Evolutionary conservation across 1,140 invertebrate genomes (phyloP).

Genomic region (Bombyx mandarina): DNA sequence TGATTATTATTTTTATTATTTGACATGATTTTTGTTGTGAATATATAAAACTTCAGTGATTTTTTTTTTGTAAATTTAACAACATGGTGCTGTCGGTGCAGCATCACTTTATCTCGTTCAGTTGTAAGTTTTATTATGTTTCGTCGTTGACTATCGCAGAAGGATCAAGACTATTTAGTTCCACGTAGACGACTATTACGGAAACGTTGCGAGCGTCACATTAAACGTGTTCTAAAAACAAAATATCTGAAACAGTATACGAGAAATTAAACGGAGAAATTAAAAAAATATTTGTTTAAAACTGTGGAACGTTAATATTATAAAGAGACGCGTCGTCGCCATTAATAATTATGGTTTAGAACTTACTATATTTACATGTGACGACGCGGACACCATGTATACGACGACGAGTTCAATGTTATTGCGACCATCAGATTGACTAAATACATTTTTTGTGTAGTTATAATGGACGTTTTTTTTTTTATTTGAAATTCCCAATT

Average conservation of each 20-base stretch:
- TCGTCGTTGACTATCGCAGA: constrained; percentile 13
- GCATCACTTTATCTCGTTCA: constrained; percentile 48
- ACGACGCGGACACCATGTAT: constrained; percentile 59
- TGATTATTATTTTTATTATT: constrained; percentile 13
- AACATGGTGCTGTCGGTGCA: constrained; percentile 41
- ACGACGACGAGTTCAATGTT: constrained; percentile 64
- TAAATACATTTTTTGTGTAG: constrained; percentile 69
- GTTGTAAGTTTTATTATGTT: constrained; percentile 31
- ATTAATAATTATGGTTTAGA: background rate
- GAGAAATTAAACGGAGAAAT: constrained; percentile 18
- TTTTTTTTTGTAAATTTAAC: constrained; percentile 14
- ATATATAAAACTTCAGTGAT: constrained; percentile 44
- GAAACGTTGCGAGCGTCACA: constrained; percentile 48
- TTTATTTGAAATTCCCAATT: constrained; percentile 6
- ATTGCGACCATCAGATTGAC: constrained; percentile 64
- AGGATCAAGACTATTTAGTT: constrained; percentile 21
- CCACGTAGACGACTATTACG: constrained; percentile 37
- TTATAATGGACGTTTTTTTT: constrained; percentile 44
- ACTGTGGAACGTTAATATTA: constrained; percentile 37
- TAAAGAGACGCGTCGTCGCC: constrained; percentile 28
- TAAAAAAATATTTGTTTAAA: constrained; percentile 42
- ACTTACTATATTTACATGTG: background rate
- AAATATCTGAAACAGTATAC: constrained; percentile 69
- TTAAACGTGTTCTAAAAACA: constrained; percentile 62
- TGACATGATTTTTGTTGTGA: constrained; percentile 31